Conservation (phyloP, 30 jellyfish, hydroid and myxozoan species). For the Turritopsis rubra region DNA sequence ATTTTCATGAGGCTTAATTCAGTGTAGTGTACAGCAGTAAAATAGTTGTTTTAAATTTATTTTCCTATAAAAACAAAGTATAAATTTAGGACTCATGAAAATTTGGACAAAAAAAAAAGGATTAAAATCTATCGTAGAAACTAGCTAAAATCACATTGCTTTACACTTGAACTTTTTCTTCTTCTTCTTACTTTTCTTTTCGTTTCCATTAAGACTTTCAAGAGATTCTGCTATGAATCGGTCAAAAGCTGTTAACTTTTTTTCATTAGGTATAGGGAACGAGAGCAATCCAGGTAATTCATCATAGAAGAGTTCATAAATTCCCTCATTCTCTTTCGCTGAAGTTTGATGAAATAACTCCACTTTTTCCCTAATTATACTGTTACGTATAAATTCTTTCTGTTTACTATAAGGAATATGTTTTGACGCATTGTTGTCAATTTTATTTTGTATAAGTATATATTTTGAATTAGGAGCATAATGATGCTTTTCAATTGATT, state of each 20-base stretch:
- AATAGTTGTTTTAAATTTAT: too few relatives aligned
- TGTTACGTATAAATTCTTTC: conserved; percentile 15
- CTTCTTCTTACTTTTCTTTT: neutral
- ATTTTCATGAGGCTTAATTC: too few relatives aligned
- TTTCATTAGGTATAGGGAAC: neutral
- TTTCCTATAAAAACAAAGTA: too few relatives aligned
- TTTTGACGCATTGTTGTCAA: conserved; percentile 21
- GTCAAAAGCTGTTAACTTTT: conserved; percentile 4
- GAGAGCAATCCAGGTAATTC: neutral
- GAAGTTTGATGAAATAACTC: conserved; percentile 21
- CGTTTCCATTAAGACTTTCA: neutral
- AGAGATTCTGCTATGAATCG: neutral
- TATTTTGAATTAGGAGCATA: conserved; percentile 29
- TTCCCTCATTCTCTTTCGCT: conserved; percentile 27
- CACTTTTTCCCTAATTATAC: neutral
- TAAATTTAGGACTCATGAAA: neutral
- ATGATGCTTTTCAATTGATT: conserved; percentile 17
- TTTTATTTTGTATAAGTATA: conserved; percentile 26
- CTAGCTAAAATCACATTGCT: neutral
- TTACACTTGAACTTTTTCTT: neutral
- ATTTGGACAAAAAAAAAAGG: neutral
- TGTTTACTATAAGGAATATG: conserved; percentile 22
- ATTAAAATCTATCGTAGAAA: neutral
- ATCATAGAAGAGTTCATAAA: conserved; percentile 8
- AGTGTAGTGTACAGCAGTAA: too few relatives aligned